These are phyloP conservation scores for Papilio polytes DNA, from an alignment of 1,140 invertebrate genomes.

Conservation along the genomic window DNA sequence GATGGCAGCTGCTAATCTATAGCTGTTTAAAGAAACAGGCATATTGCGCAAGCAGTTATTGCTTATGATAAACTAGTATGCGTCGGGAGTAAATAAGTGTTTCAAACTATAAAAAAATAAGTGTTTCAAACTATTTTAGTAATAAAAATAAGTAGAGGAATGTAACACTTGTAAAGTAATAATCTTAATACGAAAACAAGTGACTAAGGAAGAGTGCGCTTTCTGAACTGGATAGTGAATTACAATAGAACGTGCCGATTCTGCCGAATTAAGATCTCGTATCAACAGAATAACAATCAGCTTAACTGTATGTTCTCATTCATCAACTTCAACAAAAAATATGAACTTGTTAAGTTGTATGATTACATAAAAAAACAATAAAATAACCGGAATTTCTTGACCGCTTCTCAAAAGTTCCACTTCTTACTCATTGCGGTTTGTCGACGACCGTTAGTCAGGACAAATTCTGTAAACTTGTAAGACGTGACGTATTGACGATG, in stretches of 20 bases:
- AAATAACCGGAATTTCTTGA: conserved; percentile 25
- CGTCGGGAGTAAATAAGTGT: no score
- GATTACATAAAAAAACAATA: conserved; percentile 31
- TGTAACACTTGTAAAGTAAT: no score
- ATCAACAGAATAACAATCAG: background rate
- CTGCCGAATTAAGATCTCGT: background rate
- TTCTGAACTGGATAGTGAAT: background rate
- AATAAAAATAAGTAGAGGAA: no score
- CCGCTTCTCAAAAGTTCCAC: conserved; percentile 27
- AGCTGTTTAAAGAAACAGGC: conserved; percentile 45
- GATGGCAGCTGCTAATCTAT: conserved; percentile 56
- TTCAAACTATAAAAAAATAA: no score
- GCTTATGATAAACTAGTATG: background rate
- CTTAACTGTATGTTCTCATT: conserved; percentile 9
- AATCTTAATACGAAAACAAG: no score
- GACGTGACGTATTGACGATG: conserved; percentile 13
- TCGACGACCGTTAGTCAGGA: conserved; percentile 32
- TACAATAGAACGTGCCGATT: background rate
- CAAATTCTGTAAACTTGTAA: conserved; percentile 28
- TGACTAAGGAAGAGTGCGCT: background rate
- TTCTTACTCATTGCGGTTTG: conserved; percentile 35
- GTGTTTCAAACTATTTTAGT: no score
- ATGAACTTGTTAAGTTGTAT: conserved; percentile 3
- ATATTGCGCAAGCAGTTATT: conserved; percentile 2
- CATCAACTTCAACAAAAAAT: background rate